Percentiles rank a stretch among this genome's conserved stretches.
These are phyloP conservation scores for Anthoscopus minutus DNA, from an alignment of 2,113 vertebrate genomes.

Conservation along the genomic window DNA sequence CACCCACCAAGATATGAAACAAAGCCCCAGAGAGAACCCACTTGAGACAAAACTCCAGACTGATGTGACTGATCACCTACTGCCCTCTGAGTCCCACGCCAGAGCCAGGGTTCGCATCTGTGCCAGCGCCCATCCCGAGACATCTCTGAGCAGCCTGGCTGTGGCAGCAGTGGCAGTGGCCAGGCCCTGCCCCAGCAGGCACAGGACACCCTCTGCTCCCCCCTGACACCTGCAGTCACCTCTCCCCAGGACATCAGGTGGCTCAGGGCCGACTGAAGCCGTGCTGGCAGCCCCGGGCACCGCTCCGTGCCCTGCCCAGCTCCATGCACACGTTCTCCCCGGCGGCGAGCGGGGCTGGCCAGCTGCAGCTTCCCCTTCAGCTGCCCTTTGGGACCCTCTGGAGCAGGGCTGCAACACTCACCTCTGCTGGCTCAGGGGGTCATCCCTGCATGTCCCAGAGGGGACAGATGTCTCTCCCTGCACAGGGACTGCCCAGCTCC, in stretches of 20 bases:
- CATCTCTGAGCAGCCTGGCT: accelerated
- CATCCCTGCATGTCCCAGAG: background rate
- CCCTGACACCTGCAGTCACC: background rate
- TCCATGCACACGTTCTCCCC: no score
- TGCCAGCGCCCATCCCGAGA: background rate
- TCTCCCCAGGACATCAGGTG: background rate
- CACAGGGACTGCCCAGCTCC: no score
- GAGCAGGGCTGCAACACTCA: accelerated
- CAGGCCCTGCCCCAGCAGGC: background rate
- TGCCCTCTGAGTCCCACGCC: background rate
- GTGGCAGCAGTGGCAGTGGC: background rate
- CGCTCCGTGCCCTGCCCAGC: no score
- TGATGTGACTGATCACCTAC: background rate
- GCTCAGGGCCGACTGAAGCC: no score
- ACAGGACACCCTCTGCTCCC: accelerated
- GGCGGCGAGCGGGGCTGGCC: no score
- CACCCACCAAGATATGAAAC: background rate
- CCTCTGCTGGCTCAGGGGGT: no score
- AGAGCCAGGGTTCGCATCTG: background rate
- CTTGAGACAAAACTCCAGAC: background rate
- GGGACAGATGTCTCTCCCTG: background rate
- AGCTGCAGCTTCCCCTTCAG: background rate
- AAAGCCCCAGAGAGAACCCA: background rate
- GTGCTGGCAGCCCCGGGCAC: no score
- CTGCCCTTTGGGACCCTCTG: background rate